phyloP scores from a whole-genome alignment of 2,113 vertebrate genomes.

The Microtus montanus region DNA sequence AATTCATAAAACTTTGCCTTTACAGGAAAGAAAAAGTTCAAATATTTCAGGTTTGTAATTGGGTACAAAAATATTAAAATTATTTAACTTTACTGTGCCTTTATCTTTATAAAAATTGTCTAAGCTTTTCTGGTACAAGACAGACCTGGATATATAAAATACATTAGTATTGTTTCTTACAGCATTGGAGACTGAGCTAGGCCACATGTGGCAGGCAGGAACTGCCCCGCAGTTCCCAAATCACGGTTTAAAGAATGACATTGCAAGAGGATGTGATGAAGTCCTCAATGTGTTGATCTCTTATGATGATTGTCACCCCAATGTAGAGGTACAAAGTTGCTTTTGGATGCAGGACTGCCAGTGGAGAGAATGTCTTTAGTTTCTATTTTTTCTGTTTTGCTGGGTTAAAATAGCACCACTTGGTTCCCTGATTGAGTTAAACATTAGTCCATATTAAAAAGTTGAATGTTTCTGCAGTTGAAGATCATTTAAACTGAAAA shows the following conservation, averaged over 20 bases:
- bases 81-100: background rate
- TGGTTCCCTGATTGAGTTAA: background rate
- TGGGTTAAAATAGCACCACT: background rate
- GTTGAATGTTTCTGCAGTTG: background rate
- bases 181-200: background rate
- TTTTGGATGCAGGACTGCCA: background rate
- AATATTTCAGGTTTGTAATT: background rate
- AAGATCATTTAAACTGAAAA: background rate
- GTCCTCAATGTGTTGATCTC: background rate
- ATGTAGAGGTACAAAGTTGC: background rate
- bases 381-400: background rate
- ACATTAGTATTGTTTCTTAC: background rate
- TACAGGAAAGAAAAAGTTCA: background rate
- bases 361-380: background rate
- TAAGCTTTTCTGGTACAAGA: background rate
- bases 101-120: background rate
- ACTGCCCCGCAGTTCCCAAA: background rate
- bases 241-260: background rate
- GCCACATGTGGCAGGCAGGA: background rate
- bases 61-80: background rate
- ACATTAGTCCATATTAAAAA: slow-evolving; percentile 21
- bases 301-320: background rate
- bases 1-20: background rate
- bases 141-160: background rate
- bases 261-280: background rate